Conservation (phyloP, 1,140 invertebrate species). For the Gonioctena quinquepunctata region DNA sequence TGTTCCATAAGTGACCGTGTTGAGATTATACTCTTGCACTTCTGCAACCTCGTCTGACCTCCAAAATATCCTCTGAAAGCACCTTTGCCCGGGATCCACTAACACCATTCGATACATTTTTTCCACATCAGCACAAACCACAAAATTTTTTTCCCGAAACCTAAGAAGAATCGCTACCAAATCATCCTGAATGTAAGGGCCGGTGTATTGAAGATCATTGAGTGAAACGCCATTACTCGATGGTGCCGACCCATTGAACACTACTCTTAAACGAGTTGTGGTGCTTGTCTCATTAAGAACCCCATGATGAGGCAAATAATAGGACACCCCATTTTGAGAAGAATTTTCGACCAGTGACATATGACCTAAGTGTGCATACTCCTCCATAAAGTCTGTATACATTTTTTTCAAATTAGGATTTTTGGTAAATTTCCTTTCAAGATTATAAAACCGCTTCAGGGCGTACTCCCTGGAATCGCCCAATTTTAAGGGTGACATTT, state of each 20-base stretch:
- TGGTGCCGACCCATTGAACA: neutral
- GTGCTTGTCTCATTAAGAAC: neutral
- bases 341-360: constrained; percentile 42
- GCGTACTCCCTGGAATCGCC: neutral
- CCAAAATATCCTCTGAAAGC: neutral
- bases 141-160: constrained; percentile 45
- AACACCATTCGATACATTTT: neutral
- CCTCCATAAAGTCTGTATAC: constrained; percentile 18
- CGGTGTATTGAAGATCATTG: constrained; percentile 36
- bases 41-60: neutral
- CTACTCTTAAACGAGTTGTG: neutral
- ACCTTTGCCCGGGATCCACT: neutral
- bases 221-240: constrained; percentile 35
- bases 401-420: constrained; percentile 7
- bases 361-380: constrained; percentile 17
- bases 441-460: neutral
- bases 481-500: neutral
- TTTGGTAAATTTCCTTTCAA: constrained; percentile 10
- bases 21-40: neutral
- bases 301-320: neutral
- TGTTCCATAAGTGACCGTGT: neutral
- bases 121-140: neutral
- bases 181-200: constrained; percentile 37
- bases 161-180: constrained; percentile 32
- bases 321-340: constrained; percentile 46